Conservation (phyloP, 2,113 vertebrate species). For the Leptobrachium ailaonicum region DNA sequence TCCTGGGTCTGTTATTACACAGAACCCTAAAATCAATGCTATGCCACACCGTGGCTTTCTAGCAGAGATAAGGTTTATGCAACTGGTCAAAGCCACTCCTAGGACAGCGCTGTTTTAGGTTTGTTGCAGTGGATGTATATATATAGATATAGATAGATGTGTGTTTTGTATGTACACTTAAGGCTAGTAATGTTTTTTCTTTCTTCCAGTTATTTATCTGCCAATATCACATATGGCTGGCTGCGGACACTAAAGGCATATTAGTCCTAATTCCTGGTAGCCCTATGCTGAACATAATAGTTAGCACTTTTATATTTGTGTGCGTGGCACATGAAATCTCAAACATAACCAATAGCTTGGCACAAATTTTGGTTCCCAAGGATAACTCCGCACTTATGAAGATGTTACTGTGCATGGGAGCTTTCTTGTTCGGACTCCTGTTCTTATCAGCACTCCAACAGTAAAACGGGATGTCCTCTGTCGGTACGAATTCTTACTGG, state of each 20-base stretch:
- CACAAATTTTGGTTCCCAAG: conserved; percentile 92
- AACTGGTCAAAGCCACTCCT: too few species aligned
- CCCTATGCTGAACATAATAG: conserved; percentile 86
- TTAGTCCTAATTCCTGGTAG: conserved; percentile 93
- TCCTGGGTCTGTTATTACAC: too few species aligned
- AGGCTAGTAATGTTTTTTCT: conserved; percentile 2
- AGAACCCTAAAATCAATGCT: too few species aligned
- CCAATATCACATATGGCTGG: conserved; percentile 98
- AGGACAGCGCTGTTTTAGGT: too few species aligned
- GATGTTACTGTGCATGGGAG: conserved; percentile 73
- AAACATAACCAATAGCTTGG: conserved; percentile 92
- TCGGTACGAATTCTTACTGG: not conserved
- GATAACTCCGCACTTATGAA: conserved; percentile 82
- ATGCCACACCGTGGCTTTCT: too few species aligned
- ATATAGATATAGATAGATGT: too few species aligned
- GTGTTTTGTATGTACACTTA: too few species aligned
- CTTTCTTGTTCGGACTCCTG: conserved; percentile 76
- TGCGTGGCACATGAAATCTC: conserved; percentile 96
- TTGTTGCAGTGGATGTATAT: too few species aligned
- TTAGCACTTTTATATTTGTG: conserved; percentile 98
- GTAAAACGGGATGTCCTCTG: conserved; percentile 56
- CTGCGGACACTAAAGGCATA: conserved; percentile 93
- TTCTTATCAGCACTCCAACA: conserved; percentile 72
- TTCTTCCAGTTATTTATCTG: conserved; percentile 90
- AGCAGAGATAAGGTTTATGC: too few species aligned